Percentiles rank a stretch among this genome's conserved stretches.
Evolutionary conservation across 2,888 invertebrate species (phyloP).

Genomic region (Azorinus chamasolen): DNA sequence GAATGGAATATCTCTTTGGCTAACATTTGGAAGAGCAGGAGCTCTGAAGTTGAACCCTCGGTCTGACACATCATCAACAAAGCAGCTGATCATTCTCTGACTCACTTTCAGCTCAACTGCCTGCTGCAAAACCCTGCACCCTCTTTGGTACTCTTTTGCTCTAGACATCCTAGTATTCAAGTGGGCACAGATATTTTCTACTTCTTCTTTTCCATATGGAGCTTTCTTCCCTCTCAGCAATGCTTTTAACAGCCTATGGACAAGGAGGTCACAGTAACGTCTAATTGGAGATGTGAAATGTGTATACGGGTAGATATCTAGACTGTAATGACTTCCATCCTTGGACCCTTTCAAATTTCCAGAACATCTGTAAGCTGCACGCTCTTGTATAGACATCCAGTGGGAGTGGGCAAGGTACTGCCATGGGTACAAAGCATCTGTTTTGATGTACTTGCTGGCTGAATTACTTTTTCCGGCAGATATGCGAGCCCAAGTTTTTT

Average conservation of each 20-base stretch:
- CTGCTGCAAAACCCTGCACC: conserved; percentile 54
- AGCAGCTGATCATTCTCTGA: conserved; percentile 53
- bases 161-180: conserved; percentile 61
- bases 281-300: conserved; percentile 70
- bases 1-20: conserved; percentile 56
- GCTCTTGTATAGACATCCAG: conserved; percentile 67
- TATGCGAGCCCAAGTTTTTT: conserved; percentile 27
- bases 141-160: conserved; percentile 64
- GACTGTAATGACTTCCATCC: conserved; percentile 64
- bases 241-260: conserved; percentile 68
- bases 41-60: conserved; percentile 58
- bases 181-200: conserved; percentile 62
- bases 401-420: conserved; percentile 56
- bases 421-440: conserved; percentile 60
- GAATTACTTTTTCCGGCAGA: background rate
- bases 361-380: conserved; percentile 61
- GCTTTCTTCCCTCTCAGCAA: conserved; percentile 33
- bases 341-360: conserved; percentile 39
- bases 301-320: conserved; percentile 63
- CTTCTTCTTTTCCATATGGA: conserved; percentile 63
- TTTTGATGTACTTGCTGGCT: conserved; percentile 43
- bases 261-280: conserved; percentile 61
- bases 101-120: conserved; percentile 58
- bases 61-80: conserved; percentile 60
- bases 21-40: conserved; percentile 55